Evolutionary conservation across 2,797 vertebrate species (phyloP), one percentile per base, ranked within the genome.

Genomic region (Myotis daubentonii): DNA sequence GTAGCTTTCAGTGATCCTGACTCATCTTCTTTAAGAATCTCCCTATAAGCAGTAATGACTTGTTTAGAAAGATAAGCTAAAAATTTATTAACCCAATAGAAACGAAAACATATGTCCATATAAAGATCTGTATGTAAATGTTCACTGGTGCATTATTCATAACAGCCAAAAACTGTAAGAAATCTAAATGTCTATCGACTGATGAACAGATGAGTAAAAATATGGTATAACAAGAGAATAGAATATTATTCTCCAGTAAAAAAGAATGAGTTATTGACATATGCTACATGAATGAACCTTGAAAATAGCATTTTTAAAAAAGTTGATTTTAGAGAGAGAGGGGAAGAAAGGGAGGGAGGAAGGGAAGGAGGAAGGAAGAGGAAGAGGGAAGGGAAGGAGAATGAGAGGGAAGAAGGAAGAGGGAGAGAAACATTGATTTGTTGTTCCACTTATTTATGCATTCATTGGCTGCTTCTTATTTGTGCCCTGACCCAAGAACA

Each of bases 11-110:
- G 98, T 8, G 99, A 99, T 1, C 99, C 99, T 5, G 99, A 99
- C 66, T 99, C 99, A 80, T 99, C 99, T 97, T 99, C 99, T 97
- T 99, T 99, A 53, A 99, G 98, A 51, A 99, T 98, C 93, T 99
- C 99, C 99, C 99, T 99, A 87, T 60, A 94, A 89, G 30, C 17
- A 92, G 57, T 53, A 95, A 89, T 91, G 68, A 87, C 47, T 79
- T 55, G 23, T 96, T 96, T 95, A 38, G 96, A 93, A 90, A 96
- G 44, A 80, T 66, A 93, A 72, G 41, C 80, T 91, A 57, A 93
- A 94, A 68, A 83, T 44, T 28, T 41, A 95, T 23, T 75, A 91
- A 65, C 20, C 23, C 71, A 87, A n/a, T 15, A 62, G 15, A 93
- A 92, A 90, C 38, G 22, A 96, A 93, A 76, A 81, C 6, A 41